Base-by-base conservation (phyloP, 2,888 invertebrate genomes). In the Cephus rjabovi region DNA sequence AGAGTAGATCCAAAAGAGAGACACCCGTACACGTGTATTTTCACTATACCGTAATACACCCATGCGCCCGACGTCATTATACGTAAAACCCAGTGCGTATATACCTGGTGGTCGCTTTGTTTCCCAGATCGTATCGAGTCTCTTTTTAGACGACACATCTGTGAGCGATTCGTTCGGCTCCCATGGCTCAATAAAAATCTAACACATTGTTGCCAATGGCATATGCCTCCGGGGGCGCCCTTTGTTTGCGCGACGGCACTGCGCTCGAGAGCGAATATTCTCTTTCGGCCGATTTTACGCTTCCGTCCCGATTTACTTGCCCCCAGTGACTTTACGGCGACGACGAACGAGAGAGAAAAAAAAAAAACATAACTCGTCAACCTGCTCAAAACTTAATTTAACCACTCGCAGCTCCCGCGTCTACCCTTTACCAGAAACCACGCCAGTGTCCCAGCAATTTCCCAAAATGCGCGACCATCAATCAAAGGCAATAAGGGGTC, bases 121-220 rank as follows among this genome's bases (percentile, higher is more conserved):
- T 88, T 88, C 86, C 86, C 76, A 83, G 89, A 89, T 89, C 88
- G 85, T 89, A 89, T 89, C 89, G 83, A 75, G 56, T 81, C 83
- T 81, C 77, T 79, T 82, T 85, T 82, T 81, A 77, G 80, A 77
- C 86, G 86, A 86, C 88, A 83, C 89, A 89, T 89, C 88, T 89
- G 89, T 83, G 89, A 87, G 81, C 81, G 80, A 77, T 75, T 74
- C 82, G 83, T 85, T 85, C 80, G 82, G 85, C 83, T 85, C 85
- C 86, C 86, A 84, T 85, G 81, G 81, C 74, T 15, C 68, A 31
- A 68, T 69, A 83, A 86, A 86, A 85, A 84, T 82, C 79, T 84
- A 84, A 86, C 88, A 88, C 84, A 87, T 86, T 87, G 88, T 81
- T 81, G 83, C 83, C 79, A 80, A 84, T 85, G 83, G 79, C 88